These are phyloP conservation scores for Phasia obesa DNA, from an alignment of 2,888 invertebrate genomes.

Conservation along the genomic window DNA sequence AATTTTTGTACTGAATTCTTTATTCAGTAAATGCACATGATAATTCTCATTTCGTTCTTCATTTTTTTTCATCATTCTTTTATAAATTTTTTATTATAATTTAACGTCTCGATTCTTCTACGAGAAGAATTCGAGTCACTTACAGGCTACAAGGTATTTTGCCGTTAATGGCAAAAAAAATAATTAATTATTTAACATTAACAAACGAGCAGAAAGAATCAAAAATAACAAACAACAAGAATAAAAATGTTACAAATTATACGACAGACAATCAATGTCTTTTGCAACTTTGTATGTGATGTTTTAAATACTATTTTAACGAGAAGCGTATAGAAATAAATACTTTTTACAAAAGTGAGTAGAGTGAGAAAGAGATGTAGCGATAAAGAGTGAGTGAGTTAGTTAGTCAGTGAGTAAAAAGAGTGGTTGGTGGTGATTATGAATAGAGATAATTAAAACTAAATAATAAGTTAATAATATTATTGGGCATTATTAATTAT, in stretches of 20 bases:
- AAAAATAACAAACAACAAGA: slow-evolving; percentile 55
- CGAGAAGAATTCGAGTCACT: slow-evolving; percentile 71
- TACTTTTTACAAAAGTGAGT: slow-evolving; percentile 23
- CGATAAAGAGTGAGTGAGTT: slow-evolving; percentile 1
- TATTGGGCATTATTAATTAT: slow-evolving; percentile 47
- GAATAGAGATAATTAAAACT: slow-evolving; percentile 61
- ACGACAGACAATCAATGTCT: slow-evolving; percentile 53
- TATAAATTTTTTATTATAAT: slow-evolving; percentile 3
- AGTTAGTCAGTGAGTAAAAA: slow-evolving; percentile 19
- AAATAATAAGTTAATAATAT: slow-evolving; percentile 70
- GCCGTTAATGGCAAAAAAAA: not conserved
- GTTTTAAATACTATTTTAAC: slow-evolving; percentile 41
- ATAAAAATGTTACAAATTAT: slow-evolving; percentile 29
- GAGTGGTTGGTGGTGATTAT: slow-evolving; percentile 44
- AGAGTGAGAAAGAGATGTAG: slow-evolving; percentile 11
- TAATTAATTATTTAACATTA: slow-evolving; percentile 50
- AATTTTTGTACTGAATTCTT: slow-evolving; percentile 81
- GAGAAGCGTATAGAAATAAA: slow-evolving; percentile 39
- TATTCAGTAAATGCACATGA: slow-evolving; percentile 82
- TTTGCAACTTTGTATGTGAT: not conserved
- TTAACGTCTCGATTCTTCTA: slow-evolving; percentile 71
- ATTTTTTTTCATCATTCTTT: slow-evolving; percentile 44
- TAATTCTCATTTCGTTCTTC: slow-evolving; percentile 75
- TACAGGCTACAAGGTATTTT: slow-evolving; percentile 54
- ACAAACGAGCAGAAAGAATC: slow-evolving; percentile 69